Conservation (phyloP, 2,113 vertebrate species). For the Anguilla rostrata region DNA sequence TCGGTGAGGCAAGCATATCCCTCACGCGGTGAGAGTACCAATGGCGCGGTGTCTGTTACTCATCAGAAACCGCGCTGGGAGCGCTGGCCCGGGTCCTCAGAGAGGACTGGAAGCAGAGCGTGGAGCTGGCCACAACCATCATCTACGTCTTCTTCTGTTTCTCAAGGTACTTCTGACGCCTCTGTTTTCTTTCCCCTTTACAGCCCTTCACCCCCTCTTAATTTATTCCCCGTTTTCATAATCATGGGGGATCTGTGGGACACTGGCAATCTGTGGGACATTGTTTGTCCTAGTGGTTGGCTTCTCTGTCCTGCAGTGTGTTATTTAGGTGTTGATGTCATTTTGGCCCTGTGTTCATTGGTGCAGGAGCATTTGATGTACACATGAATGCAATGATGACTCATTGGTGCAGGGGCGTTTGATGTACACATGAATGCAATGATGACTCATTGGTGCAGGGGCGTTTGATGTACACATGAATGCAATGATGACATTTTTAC, state of each 20-base stretch:
- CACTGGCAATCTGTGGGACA: not conserved
- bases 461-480: too few relatives aligned
- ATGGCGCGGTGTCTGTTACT: constrained; percentile 33
- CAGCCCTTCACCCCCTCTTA: not conserved
- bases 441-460: too few relatives aligned
- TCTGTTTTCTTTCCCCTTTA: constrained; percentile 1
- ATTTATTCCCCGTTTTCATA: not conserved
- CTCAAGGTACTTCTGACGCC: constrained; percentile 78
- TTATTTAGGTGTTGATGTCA: too few relatives aligned
- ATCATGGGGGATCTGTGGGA: not conserved
- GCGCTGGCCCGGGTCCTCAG: constrained; percentile 86
- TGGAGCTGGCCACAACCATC: constrained; percentile 91
- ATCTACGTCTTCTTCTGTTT: constrained; percentile 93
- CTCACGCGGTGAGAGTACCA: not conserved
- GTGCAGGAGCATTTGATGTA: too few relatives aligned
- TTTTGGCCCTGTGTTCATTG: too few relatives aligned
- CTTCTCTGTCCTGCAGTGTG: not conserved
- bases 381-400: too few relatives aligned
- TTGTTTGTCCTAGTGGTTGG: not conserved
- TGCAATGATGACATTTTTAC: too few relatives aligned
- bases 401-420: too few relatives aligned
- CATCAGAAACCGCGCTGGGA: constrained; percentile 80
- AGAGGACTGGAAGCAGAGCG: constrained; percentile 93
- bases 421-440: too few relatives aligned
- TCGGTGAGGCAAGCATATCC: not conserved